Percentiles rank a stretch among this genome's conserved stretches.
Conservation (phyloP, 2,797 vertebrate genomes). For the Gallirallus australis region DNA sequence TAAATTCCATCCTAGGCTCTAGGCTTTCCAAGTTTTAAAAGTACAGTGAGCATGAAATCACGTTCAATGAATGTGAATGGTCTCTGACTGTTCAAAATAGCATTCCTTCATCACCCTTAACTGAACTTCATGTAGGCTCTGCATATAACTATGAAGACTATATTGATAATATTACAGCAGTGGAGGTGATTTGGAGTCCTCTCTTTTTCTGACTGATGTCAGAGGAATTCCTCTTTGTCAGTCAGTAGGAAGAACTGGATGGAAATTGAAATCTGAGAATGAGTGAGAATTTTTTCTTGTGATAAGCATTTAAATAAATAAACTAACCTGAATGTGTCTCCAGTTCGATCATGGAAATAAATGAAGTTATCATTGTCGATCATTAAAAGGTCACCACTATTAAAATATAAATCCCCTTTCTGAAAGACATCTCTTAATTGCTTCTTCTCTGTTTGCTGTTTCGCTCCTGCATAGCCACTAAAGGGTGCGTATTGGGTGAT, state of each 20-base stretch:
- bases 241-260: neutral
- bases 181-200: neutral
- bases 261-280: neutral
- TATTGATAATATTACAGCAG: neutral
- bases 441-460: constrained; percentile 87
- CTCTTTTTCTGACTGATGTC: neutral
- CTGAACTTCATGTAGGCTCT: neutral
- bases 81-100: neutral
- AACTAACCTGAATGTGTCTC: constrained; percentile 91
- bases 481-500: constrained; percentile 82
- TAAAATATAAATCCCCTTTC: constrained; percentile 89
- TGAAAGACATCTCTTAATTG: constrained; percentile 86
- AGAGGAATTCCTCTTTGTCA: neutral
- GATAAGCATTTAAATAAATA: neutral
- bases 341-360: constrained; percentile 90
- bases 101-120: neutral
- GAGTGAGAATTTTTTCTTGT: neutral
- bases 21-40: neutral
- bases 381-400: constrained; percentile 87
- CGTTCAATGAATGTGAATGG: neutral
- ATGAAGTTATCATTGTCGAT: constrained; percentile 86
- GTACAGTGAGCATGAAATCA: neutral
- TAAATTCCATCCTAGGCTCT: neutral
- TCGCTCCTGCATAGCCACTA: constrained; percentile 84
- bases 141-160: neutral